A percentile compares a stretch with the other conserved stretches of the same genome.
phyloP scores from a whole-genome alignment of 1,140 invertebrate genomes.

The Ganaspis sp. region DNA sequence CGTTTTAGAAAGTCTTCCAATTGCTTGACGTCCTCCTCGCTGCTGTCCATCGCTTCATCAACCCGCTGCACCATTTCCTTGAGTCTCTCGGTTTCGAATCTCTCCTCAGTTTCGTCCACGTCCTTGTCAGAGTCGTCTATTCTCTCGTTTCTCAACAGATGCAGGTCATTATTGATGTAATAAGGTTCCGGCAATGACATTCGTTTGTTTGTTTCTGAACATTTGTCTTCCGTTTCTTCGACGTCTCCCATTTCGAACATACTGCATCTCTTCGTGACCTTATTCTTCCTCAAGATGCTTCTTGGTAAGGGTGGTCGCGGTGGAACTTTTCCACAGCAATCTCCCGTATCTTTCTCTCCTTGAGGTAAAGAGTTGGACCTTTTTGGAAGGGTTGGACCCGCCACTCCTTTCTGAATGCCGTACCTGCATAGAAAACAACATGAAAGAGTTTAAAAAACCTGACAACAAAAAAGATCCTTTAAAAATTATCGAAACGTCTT shows the following conservation, averaged over 20 bases:
- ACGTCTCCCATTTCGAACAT: constrained; percentile 85
- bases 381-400: constrained; percentile 79
- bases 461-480: no score
- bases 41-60: constrained; percentile 72
- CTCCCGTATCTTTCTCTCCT: constrained; percentile 74
- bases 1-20: constrained; percentile 85
- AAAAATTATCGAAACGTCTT: no score
- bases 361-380: constrained; percentile 80
- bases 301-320: constrained; percentile 84
- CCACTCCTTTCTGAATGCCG: constrained; percentile 64
- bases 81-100: constrained; percentile 60
- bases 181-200: constrained; percentile 85
- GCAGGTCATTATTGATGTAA: constrained; percentile 79
- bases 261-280: constrained; percentile 83
- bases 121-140: constrained; percentile 73
- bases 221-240: constrained; percentile 77
- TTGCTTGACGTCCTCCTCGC: constrained; percentile 80
- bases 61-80: constrained; percentile 57
- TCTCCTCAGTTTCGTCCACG: constrained; percentile 72
- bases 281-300: constrained; percentile 83
- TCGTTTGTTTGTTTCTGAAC: constrained; percentile 80
- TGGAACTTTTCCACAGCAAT: constrained; percentile 76
- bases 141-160: constrained; percentile 59
- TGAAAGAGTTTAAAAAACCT: no score
- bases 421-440: background rate